Evolutionary conservation across 1,140 invertebrate genomes (phyloP).

Genomic region (Cyclargus thomasi): DNA sequence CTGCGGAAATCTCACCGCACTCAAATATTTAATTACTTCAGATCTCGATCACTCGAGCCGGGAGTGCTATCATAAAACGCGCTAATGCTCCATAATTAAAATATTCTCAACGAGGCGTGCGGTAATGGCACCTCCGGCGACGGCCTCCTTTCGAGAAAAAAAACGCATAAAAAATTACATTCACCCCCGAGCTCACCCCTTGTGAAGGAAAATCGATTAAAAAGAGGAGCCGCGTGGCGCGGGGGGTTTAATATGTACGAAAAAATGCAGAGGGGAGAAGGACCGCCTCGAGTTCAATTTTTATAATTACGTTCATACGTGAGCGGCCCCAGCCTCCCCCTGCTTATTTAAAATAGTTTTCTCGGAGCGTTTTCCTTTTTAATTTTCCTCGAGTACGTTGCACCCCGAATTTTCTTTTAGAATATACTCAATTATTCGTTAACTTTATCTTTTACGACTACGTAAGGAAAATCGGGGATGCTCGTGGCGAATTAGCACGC

Average conservation of each 20-base stretch:
- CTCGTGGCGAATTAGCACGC: background rate
- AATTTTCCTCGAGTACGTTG: background rate
- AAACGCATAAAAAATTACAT: conserved; percentile 78
- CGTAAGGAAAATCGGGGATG: conserved; percentile 7
- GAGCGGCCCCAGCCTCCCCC: conserved; percentile 38
- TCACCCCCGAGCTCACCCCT: conserved; percentile 75
- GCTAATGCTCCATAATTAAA: conserved; percentile 76
- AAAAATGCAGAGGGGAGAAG: conserved; percentile 73
- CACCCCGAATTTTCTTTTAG: background rate
- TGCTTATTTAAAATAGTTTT: conserved; percentile 22
- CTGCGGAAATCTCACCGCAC: conserved; percentile 72
- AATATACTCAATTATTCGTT: background rate
- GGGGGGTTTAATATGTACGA: conserved; percentile 73
- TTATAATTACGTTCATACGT: conserved; percentile 76
- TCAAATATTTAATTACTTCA: conserved; percentile 75
- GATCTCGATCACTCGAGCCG: conserved; percentile 71
- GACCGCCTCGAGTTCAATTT: conserved; percentile 66
- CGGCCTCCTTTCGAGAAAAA: conserved; percentile 66
- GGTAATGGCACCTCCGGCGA: conserved; percentile 74
- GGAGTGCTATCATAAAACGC: conserved; percentile 74
- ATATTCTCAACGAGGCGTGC: conserved; percentile 76
- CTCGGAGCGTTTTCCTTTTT: conserved; percentile 17
- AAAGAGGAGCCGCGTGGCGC: conserved; percentile 69
- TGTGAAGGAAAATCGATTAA: conserved; percentile 75
- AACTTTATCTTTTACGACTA: conserved; percentile 1